Conservation (phyloP, 2,113 vertebrate species). For the Mohoua ochrocephala region DNA sequence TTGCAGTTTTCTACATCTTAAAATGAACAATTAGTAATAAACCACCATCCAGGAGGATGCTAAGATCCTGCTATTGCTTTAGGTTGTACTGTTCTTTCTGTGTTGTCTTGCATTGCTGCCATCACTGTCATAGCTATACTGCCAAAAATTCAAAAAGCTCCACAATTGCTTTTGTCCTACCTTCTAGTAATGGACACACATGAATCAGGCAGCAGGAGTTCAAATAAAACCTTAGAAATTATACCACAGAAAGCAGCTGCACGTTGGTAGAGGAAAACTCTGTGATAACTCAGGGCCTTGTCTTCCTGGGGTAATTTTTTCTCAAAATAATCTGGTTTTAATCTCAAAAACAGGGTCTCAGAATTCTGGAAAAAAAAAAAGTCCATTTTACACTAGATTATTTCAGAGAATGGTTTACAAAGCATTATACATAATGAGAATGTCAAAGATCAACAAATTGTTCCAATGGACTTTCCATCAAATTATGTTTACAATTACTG, state of each 20-base stretch:
- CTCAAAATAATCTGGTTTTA: neutral
- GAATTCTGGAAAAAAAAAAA: neutral
- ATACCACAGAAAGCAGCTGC: neutral
- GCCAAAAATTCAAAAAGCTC: neutral
- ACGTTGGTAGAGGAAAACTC: neutral
- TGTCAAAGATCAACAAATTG: constrained; percentile 9
- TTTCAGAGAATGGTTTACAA: constrained; percentile 6
- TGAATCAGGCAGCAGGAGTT: neutral
- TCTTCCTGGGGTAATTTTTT: neutral
- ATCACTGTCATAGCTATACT: neutral
- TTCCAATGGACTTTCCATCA: constrained; percentile 17
- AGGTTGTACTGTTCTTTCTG: neutral
- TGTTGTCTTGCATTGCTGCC: neutral
- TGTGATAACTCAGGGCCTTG: neutral
- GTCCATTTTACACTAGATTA: neutral
- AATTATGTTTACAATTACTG: constrained; percentile 27
- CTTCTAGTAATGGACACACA: neutral
- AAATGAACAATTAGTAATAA: neutral
- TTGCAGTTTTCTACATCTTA: neutral
- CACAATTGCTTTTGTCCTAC: neutral
- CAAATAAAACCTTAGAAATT: neutral
- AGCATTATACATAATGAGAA: neutral
- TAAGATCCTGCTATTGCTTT: neutral
- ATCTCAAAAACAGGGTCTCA: neutral
- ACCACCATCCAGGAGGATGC: neutral